Evolutionary conservation across 2,113 vertebrate species (phyloP), one percentile per base, ranked within the genome.

Genomic region (Erpornis zantholeuca): DNA sequence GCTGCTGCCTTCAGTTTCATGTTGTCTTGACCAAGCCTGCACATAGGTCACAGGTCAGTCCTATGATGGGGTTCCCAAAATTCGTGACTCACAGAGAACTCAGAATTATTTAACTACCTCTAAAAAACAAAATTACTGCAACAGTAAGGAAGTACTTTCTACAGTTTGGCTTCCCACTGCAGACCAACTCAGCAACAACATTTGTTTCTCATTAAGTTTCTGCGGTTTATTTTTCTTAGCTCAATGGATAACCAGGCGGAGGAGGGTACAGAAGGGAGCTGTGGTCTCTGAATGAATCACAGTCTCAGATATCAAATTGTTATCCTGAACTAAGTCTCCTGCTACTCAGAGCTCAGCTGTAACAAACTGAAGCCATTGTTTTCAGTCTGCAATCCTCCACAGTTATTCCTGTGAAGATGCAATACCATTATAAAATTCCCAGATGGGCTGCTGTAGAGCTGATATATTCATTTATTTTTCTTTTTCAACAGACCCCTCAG

Each of bases 181-280:
- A 87, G 45, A 61, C 21, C 49, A 87, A 79, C 53, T 85, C 73
- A 82, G 66, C 40, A 76, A 40, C n/a, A 86, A 70, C 69, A 89
- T 87, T 92, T 89, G 89, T 87, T 97, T 96, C 82, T 92, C 73
- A 66, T 95, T 71, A 94, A 35, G 57, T 80, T 96, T 82, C 61
- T 87, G 53, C 4, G 16, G 22, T 92, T 80, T 65, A 29, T 92
- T 86, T 86, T 89, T 66, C 63, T 90, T 66, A 93, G 56, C 35
- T 92, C 60, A 38, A 33, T 36, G 79, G 54, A 80, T 75, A 93
- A 81, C 68, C n/a, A 82, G 54, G n/a, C 10, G 0, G 79, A 93
- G 79, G 90, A 96, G 49, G 57, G 53, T 76, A 56, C 81, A 82
- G 91, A 86, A 89, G 11, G 3, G 36, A 92, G 47, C 61, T 59